A percentile compares a stretch with the other conserved stretches of the same genome.
These are phyloP conservation scores for Nymphicus hollandicus DNA, from an alignment of 2,113 vertebrate genomes.

Conservation along the genomic window DNA sequence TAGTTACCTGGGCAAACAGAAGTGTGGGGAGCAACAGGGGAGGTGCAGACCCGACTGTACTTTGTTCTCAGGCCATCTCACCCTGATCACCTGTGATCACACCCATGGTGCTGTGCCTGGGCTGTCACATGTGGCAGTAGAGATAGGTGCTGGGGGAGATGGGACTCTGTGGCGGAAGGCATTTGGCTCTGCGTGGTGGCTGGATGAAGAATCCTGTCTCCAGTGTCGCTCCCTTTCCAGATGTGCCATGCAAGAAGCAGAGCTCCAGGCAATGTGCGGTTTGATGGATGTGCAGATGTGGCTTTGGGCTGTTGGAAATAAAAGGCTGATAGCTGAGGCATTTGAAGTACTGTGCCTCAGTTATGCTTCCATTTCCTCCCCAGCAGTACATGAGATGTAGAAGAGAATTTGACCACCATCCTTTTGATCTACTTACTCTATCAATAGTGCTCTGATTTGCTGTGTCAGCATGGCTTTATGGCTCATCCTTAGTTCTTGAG, in stretches of 20 bases:
- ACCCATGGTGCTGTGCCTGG: not conserved
- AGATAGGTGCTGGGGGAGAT: not conserved
- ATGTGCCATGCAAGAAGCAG: not conserved
- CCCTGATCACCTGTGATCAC: not conserved
- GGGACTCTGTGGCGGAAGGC: not conserved
- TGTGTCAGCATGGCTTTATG: not conserved
- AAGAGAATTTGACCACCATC: not conserved
- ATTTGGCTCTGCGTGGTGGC: not conserved
- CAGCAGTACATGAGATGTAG: not conserved
- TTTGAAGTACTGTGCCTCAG: not conserved
- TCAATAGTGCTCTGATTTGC: not conserved
- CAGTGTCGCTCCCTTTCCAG: not conserved
- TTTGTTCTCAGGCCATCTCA: not conserved
- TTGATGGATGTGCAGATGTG: constrained; percentile 11
- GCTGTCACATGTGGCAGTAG: not conserved
- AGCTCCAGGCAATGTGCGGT: not conserved
- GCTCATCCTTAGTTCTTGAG: not conserved
- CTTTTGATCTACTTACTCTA: not conserved
- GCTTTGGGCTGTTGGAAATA: constrained; percentile 14
- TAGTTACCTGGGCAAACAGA: not conserved
- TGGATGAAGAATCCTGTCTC: not conserved
- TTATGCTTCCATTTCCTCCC: constrained; percentile 11
- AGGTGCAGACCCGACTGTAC: not conserved
- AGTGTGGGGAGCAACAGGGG: not conserved
- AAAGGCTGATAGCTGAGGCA: not conserved